Evolutionary conservation across 2,113 vertebrate genomes (phyloP).

Genomic region (Urocynchramus pylzowi): DNA sequence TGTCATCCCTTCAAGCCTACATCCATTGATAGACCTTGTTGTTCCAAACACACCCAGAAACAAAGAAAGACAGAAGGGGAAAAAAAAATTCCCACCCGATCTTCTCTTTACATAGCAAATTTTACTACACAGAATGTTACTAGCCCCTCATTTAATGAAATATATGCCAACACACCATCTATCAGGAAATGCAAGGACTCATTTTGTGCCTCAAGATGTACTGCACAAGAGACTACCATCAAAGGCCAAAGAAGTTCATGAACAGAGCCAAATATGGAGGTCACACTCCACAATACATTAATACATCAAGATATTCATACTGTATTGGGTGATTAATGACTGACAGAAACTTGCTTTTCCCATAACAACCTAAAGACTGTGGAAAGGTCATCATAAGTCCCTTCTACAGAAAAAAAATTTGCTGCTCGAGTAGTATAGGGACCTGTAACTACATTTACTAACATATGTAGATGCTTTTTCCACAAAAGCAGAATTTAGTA

Average conservation of each 20-base stretch:
- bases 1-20: background rate
- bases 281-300: background rate
- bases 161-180: background rate
- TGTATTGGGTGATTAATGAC: background rate
- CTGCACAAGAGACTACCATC: background rate
- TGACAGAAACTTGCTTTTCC: background rate
- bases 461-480: background rate
- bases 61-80: background rate
- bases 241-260: background rate
- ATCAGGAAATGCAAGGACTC: background rate
- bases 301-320: background rate
- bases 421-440: background rate
- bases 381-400: background rate
- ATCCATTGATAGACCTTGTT: background rate
- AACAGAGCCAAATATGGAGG: background rate
- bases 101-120: background rate
- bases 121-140: background rate
- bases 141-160: background rate
- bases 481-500: background rate
- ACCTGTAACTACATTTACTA: background rate
- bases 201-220: background rate
- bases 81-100: background rate
- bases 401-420: background rate
- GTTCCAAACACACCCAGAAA: background rate
- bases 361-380: background rate